These are phyloP conservation scores for Physocephala rufipes DNA, from an alignment of 2,888 invertebrate genomes.

Conservation along the genomic window DNA sequence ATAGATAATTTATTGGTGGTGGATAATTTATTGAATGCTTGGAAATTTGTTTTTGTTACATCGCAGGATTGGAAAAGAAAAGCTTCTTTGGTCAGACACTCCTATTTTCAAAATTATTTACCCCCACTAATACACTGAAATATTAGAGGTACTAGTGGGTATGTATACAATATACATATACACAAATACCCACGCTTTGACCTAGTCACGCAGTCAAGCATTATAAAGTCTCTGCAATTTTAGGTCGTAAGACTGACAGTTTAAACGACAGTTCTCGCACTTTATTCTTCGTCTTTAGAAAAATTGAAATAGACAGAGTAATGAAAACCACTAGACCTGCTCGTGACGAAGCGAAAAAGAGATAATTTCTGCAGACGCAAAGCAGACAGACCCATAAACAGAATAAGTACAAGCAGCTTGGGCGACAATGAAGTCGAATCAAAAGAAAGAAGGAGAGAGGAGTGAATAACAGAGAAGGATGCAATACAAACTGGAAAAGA, in stretches of 20 bases:
- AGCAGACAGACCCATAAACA: background rate
- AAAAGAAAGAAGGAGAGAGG: too few species aligned
- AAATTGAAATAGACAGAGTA: background rate
- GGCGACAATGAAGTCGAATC: too few species aligned
- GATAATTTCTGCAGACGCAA: too few species aligned
- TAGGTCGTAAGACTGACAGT: conserved; percentile 54
- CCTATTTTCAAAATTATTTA: conserved; percentile 47
- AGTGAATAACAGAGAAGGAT: too few species aligned
- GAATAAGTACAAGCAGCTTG: background rate
- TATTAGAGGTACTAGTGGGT: background rate
- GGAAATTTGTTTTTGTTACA: background rate
- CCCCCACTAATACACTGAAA: conserved; percentile 29
- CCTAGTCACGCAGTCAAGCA: conserved; percentile 11
- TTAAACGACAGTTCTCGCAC: conserved; percentile 18
- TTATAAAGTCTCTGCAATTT: conserved; percentile 48
- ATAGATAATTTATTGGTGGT: too few species aligned
- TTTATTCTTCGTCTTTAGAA: conserved; percentile 15
- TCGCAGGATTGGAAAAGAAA: background rate
- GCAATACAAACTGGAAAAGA: too few species aligned
- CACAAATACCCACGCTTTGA: conserved; percentile 37
- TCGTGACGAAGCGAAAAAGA: too few species aligned
- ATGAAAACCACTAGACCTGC: background rate
- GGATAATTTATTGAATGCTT: background rate
- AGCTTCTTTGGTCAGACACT: conserved; percentile 54
- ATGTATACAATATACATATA: conserved; percentile 21